Evolutionary conservation across 2,797 vertebrate genomes (phyloP).

Genomic region (Prunella strophiata): DNA sequence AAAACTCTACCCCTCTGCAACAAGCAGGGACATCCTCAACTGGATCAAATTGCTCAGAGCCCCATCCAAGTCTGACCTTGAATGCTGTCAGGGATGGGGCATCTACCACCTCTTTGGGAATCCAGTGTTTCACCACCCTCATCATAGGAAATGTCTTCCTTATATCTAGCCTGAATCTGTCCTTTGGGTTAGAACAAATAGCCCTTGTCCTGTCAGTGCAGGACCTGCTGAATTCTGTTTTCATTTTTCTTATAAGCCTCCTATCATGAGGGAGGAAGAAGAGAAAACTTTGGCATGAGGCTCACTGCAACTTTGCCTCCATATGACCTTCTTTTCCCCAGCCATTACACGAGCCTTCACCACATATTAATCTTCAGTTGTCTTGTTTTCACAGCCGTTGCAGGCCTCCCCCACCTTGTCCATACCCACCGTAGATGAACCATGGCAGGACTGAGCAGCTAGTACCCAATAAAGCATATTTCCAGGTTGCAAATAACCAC

Average conservation of each 20-base stretch:
- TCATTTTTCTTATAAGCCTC: background rate
- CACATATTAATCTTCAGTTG: background rate
- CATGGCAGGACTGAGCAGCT: background rate
- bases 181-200: background rate
- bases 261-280: background rate
- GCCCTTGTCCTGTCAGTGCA: background rate
- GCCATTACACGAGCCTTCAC: background rate
- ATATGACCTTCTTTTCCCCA: background rate
- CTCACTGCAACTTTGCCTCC: background rate
- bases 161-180: background rate
- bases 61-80: background rate
- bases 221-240: background rate
- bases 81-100: background rate
- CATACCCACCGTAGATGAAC: background rate
- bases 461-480: conserved; percentile 1
- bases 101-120: background rate
- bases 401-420: background rate
- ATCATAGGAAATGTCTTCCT: background rate
- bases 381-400: background rate
- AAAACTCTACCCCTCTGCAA: background rate
- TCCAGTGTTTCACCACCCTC: background rate
- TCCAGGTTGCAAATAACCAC: background rate
- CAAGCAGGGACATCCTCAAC: background rate
- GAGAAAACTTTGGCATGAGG: background rate
- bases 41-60: background rate